A percentile compares a stretch with the other conserved stretches of the same genome.
phyloP scores from a whole-genome alignment of 64 coral and sea anemone species.

The Platygyra sinensis region DNA sequence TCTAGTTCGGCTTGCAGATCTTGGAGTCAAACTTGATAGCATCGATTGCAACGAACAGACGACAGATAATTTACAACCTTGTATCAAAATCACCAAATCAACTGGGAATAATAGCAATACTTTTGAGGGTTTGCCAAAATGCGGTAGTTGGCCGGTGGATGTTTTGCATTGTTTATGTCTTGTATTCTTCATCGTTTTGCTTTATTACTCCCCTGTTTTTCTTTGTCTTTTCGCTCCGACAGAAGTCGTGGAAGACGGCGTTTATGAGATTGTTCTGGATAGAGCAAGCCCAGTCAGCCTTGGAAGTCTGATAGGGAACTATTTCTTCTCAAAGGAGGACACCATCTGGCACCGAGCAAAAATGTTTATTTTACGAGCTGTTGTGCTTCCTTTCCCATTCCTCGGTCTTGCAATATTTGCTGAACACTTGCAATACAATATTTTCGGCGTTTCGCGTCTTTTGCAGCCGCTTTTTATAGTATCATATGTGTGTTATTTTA shows the following conservation, averaged over 20 bases:
- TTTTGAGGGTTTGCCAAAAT: too few relatives aligned
- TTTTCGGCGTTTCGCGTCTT: background rate
- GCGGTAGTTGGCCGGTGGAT: background rate
- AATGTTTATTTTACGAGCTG: background rate
- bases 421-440: background rate
- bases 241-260: background rate
- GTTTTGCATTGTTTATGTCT: too few relatives aligned
- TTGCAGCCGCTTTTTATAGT: background rate
- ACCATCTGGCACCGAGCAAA: background rate
- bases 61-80: background rate
- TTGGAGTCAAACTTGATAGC: too few relatives aligned
- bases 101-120: too few relatives aligned
- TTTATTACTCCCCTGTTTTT: background rate
- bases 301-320: background rate
- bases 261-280: background rate
- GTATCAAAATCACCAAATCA: too few relatives aligned
- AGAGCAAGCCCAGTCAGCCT: background rate
- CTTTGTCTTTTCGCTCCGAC: conserved; percentile 11
- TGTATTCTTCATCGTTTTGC: too few relatives aligned
- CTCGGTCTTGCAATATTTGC: background rate
- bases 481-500: background rate
- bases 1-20: too few relatives aligned
- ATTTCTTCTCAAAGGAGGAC: background rate
- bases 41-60: too few relatives aligned
- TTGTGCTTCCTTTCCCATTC: background rate